Evolutionary conservation across 2,797 vertebrate genomes (phyloP).

Genomic region (Glyptemys insculpta): DNA sequence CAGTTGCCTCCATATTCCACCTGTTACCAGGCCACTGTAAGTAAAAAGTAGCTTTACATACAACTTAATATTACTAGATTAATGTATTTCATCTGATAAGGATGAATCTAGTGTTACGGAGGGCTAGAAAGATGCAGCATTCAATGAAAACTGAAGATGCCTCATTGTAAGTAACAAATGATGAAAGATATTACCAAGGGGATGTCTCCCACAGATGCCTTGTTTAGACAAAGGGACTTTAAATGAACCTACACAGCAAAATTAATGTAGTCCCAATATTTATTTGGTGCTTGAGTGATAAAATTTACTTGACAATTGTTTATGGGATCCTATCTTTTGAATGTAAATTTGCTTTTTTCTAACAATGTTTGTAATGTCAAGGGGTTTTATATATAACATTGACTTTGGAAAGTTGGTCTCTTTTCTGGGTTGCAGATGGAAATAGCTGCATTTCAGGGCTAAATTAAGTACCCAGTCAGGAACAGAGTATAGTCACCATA

Average conservation of each 20-base stretch:
- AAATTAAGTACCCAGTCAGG: slow-evolving; percentile 68
- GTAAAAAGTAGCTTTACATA: slow-evolving; percentile 3
- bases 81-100: slow-evolving; percentile 31
- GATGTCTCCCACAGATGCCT: background rate
- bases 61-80: background rate
- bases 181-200: slow-evolving; percentile 1
- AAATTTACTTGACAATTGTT: background rate
- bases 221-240: slow-evolving; percentile 31
- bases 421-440: slow-evolving; percentile 9
- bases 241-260: background rate
- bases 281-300: background rate
- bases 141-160: slow-evolving; percentile 37
- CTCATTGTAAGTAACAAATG: slow-evolving; percentile 6
- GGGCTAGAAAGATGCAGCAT: background rate
- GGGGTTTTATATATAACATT: slow-evolving; percentile 7
- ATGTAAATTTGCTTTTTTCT: background rate
- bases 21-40: slow-evolving; percentile 47
- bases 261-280: background rate
- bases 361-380: slow-evolving; percentile 1
- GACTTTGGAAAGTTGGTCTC: slow-evolving; percentile 9
- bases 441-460: slow-evolving; percentile 55
- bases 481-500: slow-evolving; percentile 70
- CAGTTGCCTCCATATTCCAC: slow-evolving; percentile 6
- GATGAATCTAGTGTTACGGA: background rate
- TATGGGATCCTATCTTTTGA: background rate